phyloP scores from a whole-genome alignment of 2,888 invertebrate genomes.

The Lycocerus yunnanus region DNA sequence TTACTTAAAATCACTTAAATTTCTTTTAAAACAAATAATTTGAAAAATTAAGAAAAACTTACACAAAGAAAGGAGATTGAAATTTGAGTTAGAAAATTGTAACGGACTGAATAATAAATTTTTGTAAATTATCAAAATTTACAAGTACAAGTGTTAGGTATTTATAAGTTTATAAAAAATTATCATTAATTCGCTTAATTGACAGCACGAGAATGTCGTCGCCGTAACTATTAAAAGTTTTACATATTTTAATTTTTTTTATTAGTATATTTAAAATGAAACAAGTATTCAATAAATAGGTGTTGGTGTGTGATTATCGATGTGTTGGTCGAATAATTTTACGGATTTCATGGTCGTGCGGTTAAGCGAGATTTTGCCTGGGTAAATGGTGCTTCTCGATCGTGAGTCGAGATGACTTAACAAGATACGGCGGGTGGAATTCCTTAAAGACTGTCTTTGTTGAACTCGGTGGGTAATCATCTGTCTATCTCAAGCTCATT shows the following conservation, averaged over 20 bases:
- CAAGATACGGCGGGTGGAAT: conserved; percentile 56
- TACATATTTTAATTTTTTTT: neutral
- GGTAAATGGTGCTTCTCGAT: conserved; percentile 35
- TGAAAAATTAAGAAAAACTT: neutral
- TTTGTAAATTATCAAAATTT: neutral
- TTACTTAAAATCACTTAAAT: too few relatives aligned
- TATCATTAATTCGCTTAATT: neutral
- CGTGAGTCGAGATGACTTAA: conserved; percentile 56
- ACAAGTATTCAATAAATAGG: conserved; percentile 4
- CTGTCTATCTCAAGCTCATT: conserved; percentile 51
- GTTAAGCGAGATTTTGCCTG: conserved; percentile 26
- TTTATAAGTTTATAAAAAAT: neutral
- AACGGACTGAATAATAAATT: neutral
- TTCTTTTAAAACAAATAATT: too few relatives aligned
- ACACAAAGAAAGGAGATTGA: neutral
- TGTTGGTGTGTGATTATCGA: conserved; percentile 13
- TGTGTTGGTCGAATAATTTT: conserved; percentile 22
- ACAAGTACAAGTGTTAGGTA: neutral
- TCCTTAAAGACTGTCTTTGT: conserved; percentile 49
- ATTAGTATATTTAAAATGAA: neutral
- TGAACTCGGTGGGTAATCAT: conserved; percentile 30
- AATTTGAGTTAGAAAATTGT: neutral
- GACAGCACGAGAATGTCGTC: neutral
- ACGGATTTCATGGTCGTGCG: conserved; percentile 21
- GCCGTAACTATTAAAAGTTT: neutral